Evolutionary conservation across 2,113 vertebrate genomes (phyloP).

Genomic region (Perccottus glenii): DNA sequence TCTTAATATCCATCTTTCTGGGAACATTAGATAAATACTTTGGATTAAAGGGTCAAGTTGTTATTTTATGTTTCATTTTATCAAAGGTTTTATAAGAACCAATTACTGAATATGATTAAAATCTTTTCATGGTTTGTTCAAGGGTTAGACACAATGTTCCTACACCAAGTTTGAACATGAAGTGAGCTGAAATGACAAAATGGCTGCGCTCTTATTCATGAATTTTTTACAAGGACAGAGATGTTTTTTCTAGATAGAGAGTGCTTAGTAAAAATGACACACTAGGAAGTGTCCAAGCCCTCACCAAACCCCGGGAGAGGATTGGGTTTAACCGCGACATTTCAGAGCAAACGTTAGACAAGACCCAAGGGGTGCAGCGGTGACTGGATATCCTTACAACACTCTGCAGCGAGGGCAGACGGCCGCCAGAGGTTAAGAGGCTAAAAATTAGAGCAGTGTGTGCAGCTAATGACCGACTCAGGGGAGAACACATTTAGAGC

Average conservation of each 20-base stretch:
- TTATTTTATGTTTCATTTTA: not conserved
- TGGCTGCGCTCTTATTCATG: conserved; percentile 7
- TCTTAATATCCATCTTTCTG: too few species aligned
- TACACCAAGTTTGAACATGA: not conserved
- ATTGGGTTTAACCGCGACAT: conserved; percentile 74
- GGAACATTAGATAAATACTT: too few species aligned
- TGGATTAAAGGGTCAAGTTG: too few species aligned
- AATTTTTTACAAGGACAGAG: conserved; percentile 26
- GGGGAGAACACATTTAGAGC: conserved; percentile 16
- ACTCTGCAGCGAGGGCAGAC: conserved; percentile 14
- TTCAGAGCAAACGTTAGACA: conserved; percentile 65
- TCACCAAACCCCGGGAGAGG: conserved; percentile 61
- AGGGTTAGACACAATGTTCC: not conserved
- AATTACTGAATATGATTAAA: not conserved
- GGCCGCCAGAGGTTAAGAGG: conserved; percentile 53
- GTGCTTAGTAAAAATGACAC: conserved; percentile 34
- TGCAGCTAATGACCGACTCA: conserved; percentile 39
- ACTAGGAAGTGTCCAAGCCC: conserved; percentile 28
- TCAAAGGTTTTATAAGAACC: not conserved
- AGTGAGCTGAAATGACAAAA: conserved; percentile 12
- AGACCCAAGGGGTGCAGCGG: conserved; percentile 53
- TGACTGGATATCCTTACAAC: conserved; percentile 68
- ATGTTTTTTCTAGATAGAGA: conserved; percentile 4
- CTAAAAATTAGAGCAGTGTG: conserved; percentile 40
- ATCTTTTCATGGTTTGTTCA: not conserved